Evolutionary conservation across 2,888 invertebrate species (phyloP).

Genomic region (Pristionchus entomophagus): DNA sequence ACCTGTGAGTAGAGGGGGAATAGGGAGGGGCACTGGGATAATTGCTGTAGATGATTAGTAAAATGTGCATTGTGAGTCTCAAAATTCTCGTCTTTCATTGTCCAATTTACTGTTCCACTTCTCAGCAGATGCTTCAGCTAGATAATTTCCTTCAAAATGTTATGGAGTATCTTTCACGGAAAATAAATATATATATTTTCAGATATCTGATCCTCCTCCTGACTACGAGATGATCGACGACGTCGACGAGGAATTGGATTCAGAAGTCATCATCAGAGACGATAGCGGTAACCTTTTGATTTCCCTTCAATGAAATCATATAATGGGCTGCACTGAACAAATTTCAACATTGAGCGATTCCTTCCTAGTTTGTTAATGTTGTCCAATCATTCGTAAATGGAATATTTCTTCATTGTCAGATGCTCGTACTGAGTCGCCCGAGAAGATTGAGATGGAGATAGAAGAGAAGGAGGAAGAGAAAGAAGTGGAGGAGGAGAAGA

Average conservation of each 20-base stretch:
- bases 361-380: too few relatives aligned
- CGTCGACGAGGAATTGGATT: slow-evolving; percentile 31
- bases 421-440: neutral
- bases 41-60: too few relatives aligned
- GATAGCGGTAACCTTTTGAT: neutral
- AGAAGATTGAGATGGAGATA: slow-evolving; percentile 43
- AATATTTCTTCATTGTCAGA: too few relatives aligned
- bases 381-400: too few relatives aligned
- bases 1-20: slow-evolving; percentile 15
- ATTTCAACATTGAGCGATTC: too few relatives aligned
- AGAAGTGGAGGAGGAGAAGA: neutral
- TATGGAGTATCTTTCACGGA: neutral
- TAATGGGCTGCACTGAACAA: too few relatives aligned
- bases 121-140: too few relatives aligned
- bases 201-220: slow-evolving; percentile 45
- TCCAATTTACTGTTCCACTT: too few relatives aligned
- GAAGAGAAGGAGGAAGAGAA: slow-evolving; percentile 30
- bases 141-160: neutral
- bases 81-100: too few relatives aligned
- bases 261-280: slow-evolving; percentile 30
- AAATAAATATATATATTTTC: neutral
- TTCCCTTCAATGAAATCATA: neutral
- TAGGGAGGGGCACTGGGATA: too few relatives aligned
- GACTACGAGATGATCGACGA: slow-evolving; percentile 47
- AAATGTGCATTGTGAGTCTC: neutral